These are phyloP conservation scores for Acanthornis magna DNA, from an alignment of 2,797 vertebrate species.

Conservation along the genomic window DNA sequence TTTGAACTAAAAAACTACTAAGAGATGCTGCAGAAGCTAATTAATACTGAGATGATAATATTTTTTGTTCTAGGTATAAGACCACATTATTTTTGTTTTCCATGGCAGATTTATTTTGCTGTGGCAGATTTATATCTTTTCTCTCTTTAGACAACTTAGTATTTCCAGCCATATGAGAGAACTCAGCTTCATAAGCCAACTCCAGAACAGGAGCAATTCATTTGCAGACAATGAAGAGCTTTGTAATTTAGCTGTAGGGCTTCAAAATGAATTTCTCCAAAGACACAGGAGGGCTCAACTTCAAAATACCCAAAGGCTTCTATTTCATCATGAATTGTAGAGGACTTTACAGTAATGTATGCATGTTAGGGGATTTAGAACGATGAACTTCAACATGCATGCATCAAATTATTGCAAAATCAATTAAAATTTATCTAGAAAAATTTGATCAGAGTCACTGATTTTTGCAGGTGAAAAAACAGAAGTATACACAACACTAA, in stretches of 20 bases:
- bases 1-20: neutral
- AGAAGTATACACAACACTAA: neutral
- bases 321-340: neutral
- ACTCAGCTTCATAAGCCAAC: neutral
- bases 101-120: neutral
- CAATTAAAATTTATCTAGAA: slow-evolving; percentile 18
- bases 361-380: neutral
- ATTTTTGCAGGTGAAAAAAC: neutral
- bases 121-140: neutral
- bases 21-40: neutral
- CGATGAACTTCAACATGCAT: neutral
- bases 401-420: slow-evolving; percentile 21
- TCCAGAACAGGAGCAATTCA: neutral
- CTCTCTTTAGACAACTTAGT: neutral
- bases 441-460: neutral
- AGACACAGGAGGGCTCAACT: neutral
- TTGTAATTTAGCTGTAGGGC: slow-evolving; percentile 20
- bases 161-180: neutral
- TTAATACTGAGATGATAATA: neutral
- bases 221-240: slow-evolving; percentile 9
- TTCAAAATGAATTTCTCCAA: slow-evolving; percentile 31
- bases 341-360: slow-evolving; percentile 23
- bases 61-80: neutral
- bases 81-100: neutral
- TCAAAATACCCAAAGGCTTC: slow-evolving; percentile 2